A percentile compares a stretch with the other conserved stretches of the same genome.
These are phyloP conservation scores for Ceyx cyanopectus DNA, from an alignment of 2,113 vertebrate genomes.

Conservation along the genomic window DNA sequence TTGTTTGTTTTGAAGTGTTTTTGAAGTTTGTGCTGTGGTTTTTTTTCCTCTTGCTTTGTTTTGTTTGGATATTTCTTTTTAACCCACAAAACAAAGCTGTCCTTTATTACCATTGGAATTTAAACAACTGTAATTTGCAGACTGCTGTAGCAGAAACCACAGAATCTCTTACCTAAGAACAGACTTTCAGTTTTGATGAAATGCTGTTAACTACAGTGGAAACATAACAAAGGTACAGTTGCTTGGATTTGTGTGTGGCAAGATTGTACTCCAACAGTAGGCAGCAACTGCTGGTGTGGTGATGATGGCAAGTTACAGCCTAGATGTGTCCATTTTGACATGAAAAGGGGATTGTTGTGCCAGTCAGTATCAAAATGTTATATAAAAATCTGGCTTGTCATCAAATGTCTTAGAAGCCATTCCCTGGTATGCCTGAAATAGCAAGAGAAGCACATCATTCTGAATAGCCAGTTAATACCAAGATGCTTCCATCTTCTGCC, in stretches of 20 bases:
- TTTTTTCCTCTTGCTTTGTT: too few relatives aligned
- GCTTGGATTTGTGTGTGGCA: not conserved
- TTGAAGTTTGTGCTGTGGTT: not conserved
- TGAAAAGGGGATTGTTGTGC: not conserved
- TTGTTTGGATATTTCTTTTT: not conserved
- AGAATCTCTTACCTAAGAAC: not conserved
- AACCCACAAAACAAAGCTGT: not conserved
- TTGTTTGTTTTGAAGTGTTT: not conserved
- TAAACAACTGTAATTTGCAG: not conserved
- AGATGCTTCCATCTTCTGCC: not conserved
- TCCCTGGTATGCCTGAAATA: not conserved
- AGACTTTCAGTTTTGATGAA: not conserved
- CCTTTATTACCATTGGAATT: not conserved
- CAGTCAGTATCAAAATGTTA: not conserved
- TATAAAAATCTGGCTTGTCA: not conserved
- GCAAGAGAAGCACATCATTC: accelerated
- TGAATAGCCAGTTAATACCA: not conserved
- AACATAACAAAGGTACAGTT: accelerated
- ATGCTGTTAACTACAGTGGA: not conserved
- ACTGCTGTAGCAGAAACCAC: not conserved
- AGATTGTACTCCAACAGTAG: not conserved
- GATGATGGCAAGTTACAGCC: not conserved
- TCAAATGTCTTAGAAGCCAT: not conserved
- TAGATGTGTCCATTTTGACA: not conserved
- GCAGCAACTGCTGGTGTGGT: accelerated